A percentile compares a stretch with the other conserved stretches of the same genome.
Evolutionary conservation across 2,888 invertebrate species (phyloP).

Genomic region (Bedellia somnulentella): DNA sequence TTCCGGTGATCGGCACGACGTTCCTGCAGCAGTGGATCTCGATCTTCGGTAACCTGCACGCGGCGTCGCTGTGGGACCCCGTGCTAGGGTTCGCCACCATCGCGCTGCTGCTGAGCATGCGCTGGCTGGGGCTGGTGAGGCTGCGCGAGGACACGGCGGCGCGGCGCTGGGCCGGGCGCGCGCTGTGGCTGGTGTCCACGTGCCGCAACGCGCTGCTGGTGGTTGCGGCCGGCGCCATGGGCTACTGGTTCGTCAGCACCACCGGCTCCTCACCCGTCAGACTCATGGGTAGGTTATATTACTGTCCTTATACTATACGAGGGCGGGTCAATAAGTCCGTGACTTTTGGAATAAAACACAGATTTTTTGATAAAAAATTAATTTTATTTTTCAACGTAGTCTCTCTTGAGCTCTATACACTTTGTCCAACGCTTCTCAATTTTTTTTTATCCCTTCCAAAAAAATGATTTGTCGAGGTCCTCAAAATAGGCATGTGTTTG

Average conservation of each 20-base stretch:
- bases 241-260: conserved; percentile 61
- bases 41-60: conserved; percentile 67
- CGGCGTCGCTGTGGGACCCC: conserved; percentile 72
- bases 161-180: conserved; percentile 65
- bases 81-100: conserved; percentile 76
- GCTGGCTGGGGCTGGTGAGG: conserved; percentile 70
- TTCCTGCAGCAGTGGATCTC: conserved; percentile 79
- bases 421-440: too few relatives aligned
- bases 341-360: too few relatives aligned
- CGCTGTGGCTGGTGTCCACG: conserved; percentile 76
- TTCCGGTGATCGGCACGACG: conserved; percentile 70
- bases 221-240: conserved; percentile 71
- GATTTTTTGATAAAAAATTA: too few relatives aligned
- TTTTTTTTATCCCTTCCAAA: too few relatives aligned
- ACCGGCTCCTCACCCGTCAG: conserved; percentile 63
- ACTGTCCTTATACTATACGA: too few relatives aligned
- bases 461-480: too few relatives aligned
- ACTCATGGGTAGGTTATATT: conserved; percentile 62
- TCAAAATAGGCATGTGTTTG: too few relatives aligned
- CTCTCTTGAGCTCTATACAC: too few relatives aligned
- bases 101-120: conserved; percentile 71
- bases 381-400: too few relatives aligned
- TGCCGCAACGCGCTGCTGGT: conserved; percentile 85
- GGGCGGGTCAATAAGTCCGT: too few relatives aligned
- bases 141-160: conserved; percentile 56